Evolutionary conservation across 2,797 vertebrate genomes (phyloP).

Genomic region (Gambusia yucatana): DNA sequence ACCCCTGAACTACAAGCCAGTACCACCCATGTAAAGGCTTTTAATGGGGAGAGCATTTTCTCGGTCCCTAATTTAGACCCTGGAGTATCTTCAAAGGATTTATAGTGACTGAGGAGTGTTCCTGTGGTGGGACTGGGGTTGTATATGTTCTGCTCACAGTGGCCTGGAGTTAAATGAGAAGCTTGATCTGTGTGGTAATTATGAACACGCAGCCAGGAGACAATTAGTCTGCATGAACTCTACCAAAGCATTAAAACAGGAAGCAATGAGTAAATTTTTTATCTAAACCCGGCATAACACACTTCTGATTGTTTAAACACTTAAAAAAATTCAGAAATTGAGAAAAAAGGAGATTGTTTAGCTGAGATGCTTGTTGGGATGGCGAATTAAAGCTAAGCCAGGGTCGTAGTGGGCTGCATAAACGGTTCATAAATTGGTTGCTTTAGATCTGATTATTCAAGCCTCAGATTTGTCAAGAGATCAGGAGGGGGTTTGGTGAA

Average conservation of each 20-base stretch:
- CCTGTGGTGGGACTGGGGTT: neutral
- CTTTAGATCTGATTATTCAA: neutral
- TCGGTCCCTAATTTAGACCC: neutral
- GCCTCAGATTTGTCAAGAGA: neutral
- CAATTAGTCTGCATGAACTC: neutral
- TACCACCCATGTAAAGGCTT: neutral
- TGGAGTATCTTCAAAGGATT: slow-evolving; percentile 4
- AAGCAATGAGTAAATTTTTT: no score
- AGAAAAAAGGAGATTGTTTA: neutral
- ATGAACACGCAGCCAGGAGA: slow-evolving; percentile 3
- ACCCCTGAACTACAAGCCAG: slow-evolving; percentile 2
- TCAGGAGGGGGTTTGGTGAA: neutral
- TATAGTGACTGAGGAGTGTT: neutral
- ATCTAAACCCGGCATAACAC: neutral
- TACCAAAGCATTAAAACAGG: neutral
- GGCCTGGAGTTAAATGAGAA: neutral
- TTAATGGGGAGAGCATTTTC: neutral
- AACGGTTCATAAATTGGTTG: neutral
- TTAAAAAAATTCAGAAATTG: neutral
- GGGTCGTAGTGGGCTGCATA: neutral
- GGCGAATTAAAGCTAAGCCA: neutral
- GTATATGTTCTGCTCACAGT: neutral
- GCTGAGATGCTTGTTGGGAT: neutral
- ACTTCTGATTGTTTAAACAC: neutral
- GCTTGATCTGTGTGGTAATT: neutral